phyloP scores from a whole-genome alignment of 2,888 invertebrate genomes.

The Campoplex capitator region DNA sequence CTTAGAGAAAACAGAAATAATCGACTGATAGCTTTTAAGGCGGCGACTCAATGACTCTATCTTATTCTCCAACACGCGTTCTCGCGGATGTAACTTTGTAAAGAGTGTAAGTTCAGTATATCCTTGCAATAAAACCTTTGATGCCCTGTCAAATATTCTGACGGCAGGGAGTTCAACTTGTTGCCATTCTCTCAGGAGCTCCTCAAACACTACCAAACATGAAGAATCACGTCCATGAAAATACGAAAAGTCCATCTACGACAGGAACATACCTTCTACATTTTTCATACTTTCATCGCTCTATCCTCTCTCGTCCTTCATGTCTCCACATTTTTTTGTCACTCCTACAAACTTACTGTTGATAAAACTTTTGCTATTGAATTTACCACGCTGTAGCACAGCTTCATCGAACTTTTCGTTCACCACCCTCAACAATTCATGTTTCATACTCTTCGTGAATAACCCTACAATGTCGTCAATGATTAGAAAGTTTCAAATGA shows the following conservation, averaged over 20 bases:
- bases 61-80: conserved; percentile 33
- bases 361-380: conserved; percentile 15
- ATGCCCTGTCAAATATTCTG: conserved; percentile 13
- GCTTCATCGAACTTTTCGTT: conserved; percentile 13
- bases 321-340: conserved; percentile 1
- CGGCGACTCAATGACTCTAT: neutral
- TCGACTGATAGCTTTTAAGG: conserved; percentile 7
- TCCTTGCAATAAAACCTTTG: conserved; percentile 39
- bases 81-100: conserved; percentile 19
- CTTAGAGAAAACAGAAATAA: neutral
- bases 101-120: conserved; percentile 9
- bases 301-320: conserved; percentile 4
- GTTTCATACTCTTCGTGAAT: conserved; percentile 6
- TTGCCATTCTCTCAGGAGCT: conserved; percentile 42
- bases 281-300: neutral
- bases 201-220: conserved; percentile 27
- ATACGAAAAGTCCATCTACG: conserved; percentile 13
- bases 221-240: conserved; percentile 1
- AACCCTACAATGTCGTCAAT: neutral
- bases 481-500: conserved; percentile 17
- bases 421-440: neutral
- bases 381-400: neutral
- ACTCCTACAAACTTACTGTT: neutral
- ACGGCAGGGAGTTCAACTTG: conserved; percentile 47
- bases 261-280: neutral